Base-by-base conservation (phyloP, 2,113 vertebrate species). In the Pachyramphus minor region DNA sequence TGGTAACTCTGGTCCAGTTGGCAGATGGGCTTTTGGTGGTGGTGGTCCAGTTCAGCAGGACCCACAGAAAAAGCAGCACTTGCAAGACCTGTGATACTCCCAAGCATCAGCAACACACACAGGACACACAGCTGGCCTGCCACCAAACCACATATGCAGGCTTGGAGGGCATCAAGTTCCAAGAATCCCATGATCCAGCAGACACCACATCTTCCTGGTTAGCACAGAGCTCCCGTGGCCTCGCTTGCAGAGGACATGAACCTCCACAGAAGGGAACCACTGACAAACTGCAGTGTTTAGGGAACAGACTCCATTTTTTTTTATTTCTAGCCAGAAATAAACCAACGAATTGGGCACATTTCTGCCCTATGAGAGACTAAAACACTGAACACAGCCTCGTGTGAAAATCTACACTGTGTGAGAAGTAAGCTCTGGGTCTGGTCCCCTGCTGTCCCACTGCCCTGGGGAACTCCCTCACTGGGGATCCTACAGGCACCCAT, bases 101-200 rank as follows among this genome's bases (percentile, higher is more conserved):
- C 76, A 93, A 73, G 49, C 90, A 82, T 9, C 49, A 87, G 90
- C 76, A 81, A 44, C 52, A 60, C 55, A 92, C 22, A 89, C 5
- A 75, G 60, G 68, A 96, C 93, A 95, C 68, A 81, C 19, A 52
- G 85, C n/a, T 63, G 79, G 87, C 69, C 80, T 63, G 76, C 31
- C 86, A 60, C 12, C 84, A 88, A 50, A 47, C 63, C 76, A 45
- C 12, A 39, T 94, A 39, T 12, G 74, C 84, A 84, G 84, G 58
- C 62, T 55, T 58, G 84, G 84, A 33, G 22, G 83, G 49, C 71
- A 79, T 28, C 63, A 72, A 44, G 35, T 9, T 25, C 60, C 78
- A 62, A 33, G 27, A 84, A 83, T 47, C 28, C 3, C 0, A 25
- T 8, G 45, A 90, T 9, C 53, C 90, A 84, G 75, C 53, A 56